Conservation (phyloP, 2,888 invertebrate genomes). For the Platynereis dumerilii region DNA sequence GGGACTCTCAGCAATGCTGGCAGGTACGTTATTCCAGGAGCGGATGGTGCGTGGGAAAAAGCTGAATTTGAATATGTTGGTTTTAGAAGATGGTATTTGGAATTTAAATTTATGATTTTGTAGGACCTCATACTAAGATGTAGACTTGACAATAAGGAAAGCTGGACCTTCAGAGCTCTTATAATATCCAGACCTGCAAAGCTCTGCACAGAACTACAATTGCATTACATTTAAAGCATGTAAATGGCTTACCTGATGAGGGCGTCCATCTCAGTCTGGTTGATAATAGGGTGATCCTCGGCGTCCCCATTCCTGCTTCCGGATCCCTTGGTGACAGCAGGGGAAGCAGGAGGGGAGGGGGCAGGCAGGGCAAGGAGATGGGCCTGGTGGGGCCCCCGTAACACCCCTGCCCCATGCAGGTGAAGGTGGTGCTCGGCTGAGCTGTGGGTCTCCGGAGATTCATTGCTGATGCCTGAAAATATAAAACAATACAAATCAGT, state of each 20-base stretch:
- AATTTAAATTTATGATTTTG: too few species aligned
- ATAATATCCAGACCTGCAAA: too few species aligned
- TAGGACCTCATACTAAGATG: neutral
- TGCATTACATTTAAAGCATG: too few species aligned
- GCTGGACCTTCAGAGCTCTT: too few species aligned
- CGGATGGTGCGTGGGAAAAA: too few species aligned
- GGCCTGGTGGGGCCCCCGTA: slow-evolving; percentile 2
- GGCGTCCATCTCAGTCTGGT: slow-evolving; percentile 10
- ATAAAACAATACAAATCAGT: neutral
- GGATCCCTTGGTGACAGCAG: neutral
- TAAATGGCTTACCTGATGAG: slow-evolving; percentile 2
- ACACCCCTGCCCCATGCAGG: neutral
- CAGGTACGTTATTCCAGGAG: too few species aligned
- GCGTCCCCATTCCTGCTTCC: neutral
- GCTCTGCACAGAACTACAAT: too few species aligned
- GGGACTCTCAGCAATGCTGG: too few species aligned
- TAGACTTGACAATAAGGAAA: too few species aligned
- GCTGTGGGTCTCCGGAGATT: slow-evolving; percentile 15
- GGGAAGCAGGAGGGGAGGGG: slow-evolving; percentile 2
- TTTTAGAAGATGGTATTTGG: too few species aligned
- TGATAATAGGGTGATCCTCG: slow-evolving; percentile 3
- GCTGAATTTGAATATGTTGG: too few species aligned
- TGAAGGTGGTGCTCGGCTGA: slow-evolving; percentile 12
- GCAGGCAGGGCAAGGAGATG: neutral
- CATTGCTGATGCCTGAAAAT: slow-evolving; percentile 24